phyloP scores from a whole-genome alignment of 2,797 vertebrate species.

The Holocentrus rufus region DNA sequence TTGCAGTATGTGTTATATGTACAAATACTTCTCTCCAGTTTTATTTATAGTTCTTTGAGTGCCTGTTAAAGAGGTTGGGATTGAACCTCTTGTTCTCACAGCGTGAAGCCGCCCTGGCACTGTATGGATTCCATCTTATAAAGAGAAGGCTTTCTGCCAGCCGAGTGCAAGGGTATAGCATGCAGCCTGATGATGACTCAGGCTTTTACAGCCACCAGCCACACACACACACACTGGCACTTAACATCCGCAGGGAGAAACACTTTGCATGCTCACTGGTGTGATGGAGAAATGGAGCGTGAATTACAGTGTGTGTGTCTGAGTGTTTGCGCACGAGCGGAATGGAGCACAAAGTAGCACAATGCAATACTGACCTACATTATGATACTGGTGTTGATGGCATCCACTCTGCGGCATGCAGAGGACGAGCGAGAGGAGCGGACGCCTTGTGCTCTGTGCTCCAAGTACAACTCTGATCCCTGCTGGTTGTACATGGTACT shows the following conservation, averaged over 20 bases:
- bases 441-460: not conserved
- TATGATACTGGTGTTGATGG: not conserved
- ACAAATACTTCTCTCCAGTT: too few species aligned
- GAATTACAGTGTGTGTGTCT: not conserved
- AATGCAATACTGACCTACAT: slow-evolving; percentile 4
- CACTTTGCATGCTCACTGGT: not conserved
- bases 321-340: not conserved
- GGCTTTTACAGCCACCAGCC: slow-evolving; percentile 21
- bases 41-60: too few species aligned
- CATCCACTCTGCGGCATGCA: slow-evolving; percentile 19
- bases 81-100: not conserved
- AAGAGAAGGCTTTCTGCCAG: slow-evolving; percentile 2
- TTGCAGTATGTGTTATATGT: too few species aligned
- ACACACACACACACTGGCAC: slow-evolving; percentile 20
- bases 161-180: slow-evolving; percentile 30
- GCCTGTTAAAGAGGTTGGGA: not conserved
- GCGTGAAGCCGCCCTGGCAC: not conserved
- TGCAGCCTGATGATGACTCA: slow-evolving; percentile 53
- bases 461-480: slow-evolving; percentile 37
- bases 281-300: not conserved
- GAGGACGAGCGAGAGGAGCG: not conserved
- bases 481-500: slow-evolving; percentile 41
- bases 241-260: not conserved
- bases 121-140: not conserved
- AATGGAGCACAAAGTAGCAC: not conserved